phyloP scores from a whole-genome alignment of 2,113 vertebrate genomes.

The Sterrhoptilus dennistouni region DNA sequence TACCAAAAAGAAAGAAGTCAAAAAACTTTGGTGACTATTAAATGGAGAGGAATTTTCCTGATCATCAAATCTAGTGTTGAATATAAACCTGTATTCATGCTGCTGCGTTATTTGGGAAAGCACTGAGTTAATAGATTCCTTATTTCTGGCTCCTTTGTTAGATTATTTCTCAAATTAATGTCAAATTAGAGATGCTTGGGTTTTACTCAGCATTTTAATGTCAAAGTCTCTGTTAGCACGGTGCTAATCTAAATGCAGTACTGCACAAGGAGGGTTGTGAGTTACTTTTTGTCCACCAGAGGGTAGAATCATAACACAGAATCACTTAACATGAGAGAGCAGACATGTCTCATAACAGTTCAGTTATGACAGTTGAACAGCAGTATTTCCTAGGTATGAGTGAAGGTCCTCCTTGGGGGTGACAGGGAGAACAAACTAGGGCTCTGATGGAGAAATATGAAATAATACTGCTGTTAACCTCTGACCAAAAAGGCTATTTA shows the following conservation, averaged over 20 bases:
- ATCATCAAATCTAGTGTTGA: background rate
- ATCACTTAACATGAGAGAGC: background rate
- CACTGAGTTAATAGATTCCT: background rate
- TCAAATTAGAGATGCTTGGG: background rate
- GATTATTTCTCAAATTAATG: background rate
- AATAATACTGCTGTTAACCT: background rate
- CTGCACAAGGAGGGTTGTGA: background rate
- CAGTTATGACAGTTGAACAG: background rate
- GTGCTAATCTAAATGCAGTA: background rate
- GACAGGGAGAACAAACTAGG: background rate
- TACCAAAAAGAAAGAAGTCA: background rate
- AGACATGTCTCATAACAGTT: background rate
- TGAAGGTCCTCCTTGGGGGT: background rate
- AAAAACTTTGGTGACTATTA: background rate
- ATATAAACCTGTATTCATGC: background rate
- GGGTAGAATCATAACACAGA: background rate
- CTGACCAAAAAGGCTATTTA: background rate
- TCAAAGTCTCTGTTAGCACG: background rate
- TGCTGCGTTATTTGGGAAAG: background rate
- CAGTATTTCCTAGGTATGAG: background rate
- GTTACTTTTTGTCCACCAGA: slow-evolving; percentile 40
- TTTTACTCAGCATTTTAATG: background rate
- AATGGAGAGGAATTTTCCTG: background rate
- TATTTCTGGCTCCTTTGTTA: background rate
- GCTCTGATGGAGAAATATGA: background rate